Percentiles rank a stretch among this genome's conserved stretches.
These are phyloP conservation scores for Gila orcuttii DNA, from an alignment of 2,113 vertebrate species.

Conservation along the genomic window DNA sequence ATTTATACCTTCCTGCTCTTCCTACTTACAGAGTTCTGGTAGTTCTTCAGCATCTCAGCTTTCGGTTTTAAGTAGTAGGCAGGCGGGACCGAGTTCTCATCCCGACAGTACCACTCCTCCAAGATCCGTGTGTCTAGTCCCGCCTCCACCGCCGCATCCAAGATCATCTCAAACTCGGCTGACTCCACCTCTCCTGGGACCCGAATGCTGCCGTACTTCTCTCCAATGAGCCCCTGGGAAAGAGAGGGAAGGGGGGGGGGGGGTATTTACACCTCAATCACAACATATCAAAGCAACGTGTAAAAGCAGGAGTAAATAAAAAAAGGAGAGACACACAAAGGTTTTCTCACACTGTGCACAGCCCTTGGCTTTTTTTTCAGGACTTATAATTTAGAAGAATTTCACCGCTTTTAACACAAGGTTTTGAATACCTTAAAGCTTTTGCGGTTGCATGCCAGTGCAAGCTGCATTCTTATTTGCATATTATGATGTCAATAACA, in stretches of 20 bases:
- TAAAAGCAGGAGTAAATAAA: background rate
- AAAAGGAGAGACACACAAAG: background rate
- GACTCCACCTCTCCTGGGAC: conserved; percentile 96
- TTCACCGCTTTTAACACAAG: background rate
- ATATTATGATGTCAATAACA: background rate
- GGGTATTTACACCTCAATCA: conserved; percentile 27
- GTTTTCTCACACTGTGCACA: background rate
- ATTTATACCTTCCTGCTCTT: background rate
- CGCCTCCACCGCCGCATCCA: conserved; percentile 92
- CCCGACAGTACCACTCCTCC: conserved; percentile 98
- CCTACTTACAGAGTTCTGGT: conserved; percentile 82
- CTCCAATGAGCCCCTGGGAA: conserved; percentile 91
- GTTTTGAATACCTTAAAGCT: background rate
- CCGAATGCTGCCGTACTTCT: conserved; percentile 96
- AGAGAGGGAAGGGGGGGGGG: conserved; percentile 50
- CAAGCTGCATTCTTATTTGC: background rate
- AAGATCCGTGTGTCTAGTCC: conserved; percentile 91
- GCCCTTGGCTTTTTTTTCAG: background rate
- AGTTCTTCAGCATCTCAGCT: conserved; percentile 88
- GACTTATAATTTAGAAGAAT: background rate
- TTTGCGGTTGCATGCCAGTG: background rate
- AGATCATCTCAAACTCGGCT: conserved; percentile 97
- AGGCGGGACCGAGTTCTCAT: conserved; percentile 96
- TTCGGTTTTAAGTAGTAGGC: conserved; percentile 98
- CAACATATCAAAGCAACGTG: background rate